A percentile compares a stretch with the other conserved stretches of the same genome.
These are phyloP conservation scores for Elaphurus davidianus DNA, from an alignment of 2,113 vertebrate species.

Conservation along the genomic window DNA sequence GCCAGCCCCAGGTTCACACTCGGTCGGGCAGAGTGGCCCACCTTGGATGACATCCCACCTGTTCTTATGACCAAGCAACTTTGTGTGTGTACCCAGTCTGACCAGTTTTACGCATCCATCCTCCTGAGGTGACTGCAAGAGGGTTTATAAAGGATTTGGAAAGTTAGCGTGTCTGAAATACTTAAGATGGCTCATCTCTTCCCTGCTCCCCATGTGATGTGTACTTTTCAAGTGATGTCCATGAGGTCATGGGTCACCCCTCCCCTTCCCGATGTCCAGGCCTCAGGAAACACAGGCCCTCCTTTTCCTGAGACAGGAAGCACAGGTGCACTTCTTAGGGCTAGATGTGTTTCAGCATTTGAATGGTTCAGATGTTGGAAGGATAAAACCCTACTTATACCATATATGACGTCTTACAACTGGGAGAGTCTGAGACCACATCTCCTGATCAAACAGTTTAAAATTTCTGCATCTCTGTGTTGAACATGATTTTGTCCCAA, in stretches of 20 bases:
- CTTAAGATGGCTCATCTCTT: not conserved
- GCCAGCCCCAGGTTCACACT: not conserved
- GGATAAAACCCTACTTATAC: not conserved
- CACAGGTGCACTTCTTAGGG: not conserved
- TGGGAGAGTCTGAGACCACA: not conserved
- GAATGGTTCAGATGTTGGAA: not conserved
- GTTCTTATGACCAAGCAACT: not conserved
- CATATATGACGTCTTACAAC: no score
- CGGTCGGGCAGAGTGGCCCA: not conserved
- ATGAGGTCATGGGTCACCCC: not conserved
- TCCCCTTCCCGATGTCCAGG: no score
- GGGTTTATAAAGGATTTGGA: not conserved
- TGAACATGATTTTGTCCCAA: not conserved
- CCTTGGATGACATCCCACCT: not conserved
- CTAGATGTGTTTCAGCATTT: not conserved
- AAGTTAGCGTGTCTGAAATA: not conserved
- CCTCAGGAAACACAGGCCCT: not conserved
- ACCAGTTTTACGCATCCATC: not conserved
- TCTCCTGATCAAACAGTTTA: not conserved
- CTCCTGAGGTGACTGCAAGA: not conserved
- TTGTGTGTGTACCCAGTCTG: not conserved
- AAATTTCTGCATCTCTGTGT: not conserved
- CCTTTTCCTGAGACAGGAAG: not conserved
- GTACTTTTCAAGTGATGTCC: not conserved
- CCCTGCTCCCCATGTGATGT: not conserved